Evolutionary conservation across 2,113 vertebrate genomes (phyloP).

Genomic region (Rostratula benghalensis): DNA sequence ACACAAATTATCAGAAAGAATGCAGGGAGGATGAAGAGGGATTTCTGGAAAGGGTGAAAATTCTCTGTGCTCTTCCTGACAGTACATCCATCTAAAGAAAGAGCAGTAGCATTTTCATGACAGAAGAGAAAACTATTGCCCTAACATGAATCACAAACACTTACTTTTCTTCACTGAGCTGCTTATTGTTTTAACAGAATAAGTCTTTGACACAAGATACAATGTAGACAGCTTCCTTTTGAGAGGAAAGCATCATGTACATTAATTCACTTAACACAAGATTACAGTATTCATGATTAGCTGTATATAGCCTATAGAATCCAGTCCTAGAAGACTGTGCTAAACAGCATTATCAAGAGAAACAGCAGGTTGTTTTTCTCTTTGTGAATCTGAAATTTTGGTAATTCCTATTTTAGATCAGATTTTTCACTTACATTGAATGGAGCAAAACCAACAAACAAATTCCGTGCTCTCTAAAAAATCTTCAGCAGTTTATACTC

Average conservation of each 20-base stretch:
- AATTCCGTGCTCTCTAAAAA: background rate
- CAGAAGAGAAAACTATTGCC: background rate
- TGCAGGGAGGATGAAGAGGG: background rate
- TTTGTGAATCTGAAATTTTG: background rate
- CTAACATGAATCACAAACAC: background rate
- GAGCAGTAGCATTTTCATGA: background rate
- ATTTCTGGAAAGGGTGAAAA: background rate
- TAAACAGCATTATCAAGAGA: background rate
- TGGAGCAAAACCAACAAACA: background rate
- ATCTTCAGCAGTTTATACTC: background rate
- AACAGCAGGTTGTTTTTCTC: background rate
- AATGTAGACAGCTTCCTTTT: background rate
- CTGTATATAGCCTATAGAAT: background rate
- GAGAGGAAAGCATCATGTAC: background rate
- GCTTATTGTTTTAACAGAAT: background rate
- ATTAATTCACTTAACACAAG: background rate
- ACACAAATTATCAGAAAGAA: background rate
- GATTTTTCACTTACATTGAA: background rate
- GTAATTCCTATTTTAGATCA: background rate
- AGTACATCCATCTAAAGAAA: background rate
- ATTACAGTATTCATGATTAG: background rate
- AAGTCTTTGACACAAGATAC: background rate
- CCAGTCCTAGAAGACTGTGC: background rate
- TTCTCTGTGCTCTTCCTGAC: background rate
- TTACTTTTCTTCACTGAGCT: background rate